These are phyloP conservation scores for Hofmannophila pseudospretella DNA, from an alignment of 2,888 invertebrate genomes.

Conservation along the genomic window DNA sequence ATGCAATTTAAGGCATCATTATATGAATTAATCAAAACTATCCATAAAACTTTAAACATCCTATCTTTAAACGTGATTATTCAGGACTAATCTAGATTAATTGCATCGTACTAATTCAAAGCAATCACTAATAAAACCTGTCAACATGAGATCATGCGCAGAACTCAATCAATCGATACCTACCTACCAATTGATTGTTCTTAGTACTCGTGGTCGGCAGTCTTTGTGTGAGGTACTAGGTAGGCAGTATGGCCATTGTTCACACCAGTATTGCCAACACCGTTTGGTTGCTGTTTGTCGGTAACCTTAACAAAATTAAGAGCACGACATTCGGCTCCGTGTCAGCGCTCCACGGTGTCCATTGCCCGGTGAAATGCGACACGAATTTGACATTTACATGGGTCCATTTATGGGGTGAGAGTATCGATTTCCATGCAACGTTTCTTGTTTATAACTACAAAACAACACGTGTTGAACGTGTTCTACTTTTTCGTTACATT, in stretches of 20 bases:
- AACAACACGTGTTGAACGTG: too few species aligned
- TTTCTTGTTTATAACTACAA: too few species aligned
- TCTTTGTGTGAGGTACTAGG: constrained; percentile 9
- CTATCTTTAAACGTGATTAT: neutral
- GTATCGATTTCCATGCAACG: too few species aligned
- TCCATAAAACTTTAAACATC: neutral
- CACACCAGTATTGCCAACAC: constrained; percentile 28
- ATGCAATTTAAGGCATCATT: neutral
- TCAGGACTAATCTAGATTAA: neutral
- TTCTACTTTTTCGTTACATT: too few species aligned
- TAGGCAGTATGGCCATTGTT: too few species aligned
- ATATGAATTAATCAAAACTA: neutral
- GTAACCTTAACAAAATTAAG: constrained; percentile 53
- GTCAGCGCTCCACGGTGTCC: constrained; percentile 23
- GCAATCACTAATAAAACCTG: constrained; percentile 19
- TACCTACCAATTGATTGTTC: constrained; percentile 27
- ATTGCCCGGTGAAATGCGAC: constrained; percentile 16
- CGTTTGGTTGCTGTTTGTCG: constrained; percentile 33
- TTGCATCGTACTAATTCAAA: too few species aligned
- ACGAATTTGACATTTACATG: constrained; percentile 1
- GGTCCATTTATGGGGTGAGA: neutral
- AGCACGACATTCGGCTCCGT: constrained; percentile 40
- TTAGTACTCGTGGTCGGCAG: constrained; percentile 1
- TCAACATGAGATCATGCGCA: constrained; percentile 34
- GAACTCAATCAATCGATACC: constrained; percentile 36